phyloP scores from a whole-genome alignment of 2,113 vertebrate species.

The Alethe castanea region DNA sequence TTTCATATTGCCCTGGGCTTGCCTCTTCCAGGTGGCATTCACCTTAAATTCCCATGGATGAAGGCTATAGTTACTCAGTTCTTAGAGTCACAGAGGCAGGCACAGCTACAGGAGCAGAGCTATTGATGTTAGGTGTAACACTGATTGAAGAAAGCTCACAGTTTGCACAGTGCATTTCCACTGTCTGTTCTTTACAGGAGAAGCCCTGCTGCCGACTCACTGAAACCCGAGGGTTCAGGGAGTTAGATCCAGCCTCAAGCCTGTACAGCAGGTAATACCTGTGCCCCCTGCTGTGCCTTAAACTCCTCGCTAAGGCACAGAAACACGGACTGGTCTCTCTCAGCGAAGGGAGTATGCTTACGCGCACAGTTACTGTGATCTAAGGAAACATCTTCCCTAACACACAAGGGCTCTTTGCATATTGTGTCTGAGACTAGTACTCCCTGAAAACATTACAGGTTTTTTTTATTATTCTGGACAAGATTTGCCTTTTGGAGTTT shows the following conservation, averaged over 20 bases:
- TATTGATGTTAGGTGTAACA: neutral
- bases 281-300: neutral
- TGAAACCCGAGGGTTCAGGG: rapidly evolving
- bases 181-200: neutral
- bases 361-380: rapidly evolving
- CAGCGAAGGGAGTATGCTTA: rapidly evolving
- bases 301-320: neutral
- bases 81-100: neutral
- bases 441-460: neutral
- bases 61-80: neutral
- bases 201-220: neutral
- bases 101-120: neutral
- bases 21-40: neutral
- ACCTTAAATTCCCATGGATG: neutral
- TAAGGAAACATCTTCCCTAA: neutral
- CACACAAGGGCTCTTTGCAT: neutral
- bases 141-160: neutral
- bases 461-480: neutral
- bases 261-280: neutral
- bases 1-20: neutral
- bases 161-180: neutral
- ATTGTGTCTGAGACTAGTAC: neutral
- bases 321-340: rapidly evolving
- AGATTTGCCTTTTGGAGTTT: neutral
- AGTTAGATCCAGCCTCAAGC: neutral